phyloP scores from a whole-genome alignment of 2,113 vertebrate genomes.

The Rynchops niger region DNA sequence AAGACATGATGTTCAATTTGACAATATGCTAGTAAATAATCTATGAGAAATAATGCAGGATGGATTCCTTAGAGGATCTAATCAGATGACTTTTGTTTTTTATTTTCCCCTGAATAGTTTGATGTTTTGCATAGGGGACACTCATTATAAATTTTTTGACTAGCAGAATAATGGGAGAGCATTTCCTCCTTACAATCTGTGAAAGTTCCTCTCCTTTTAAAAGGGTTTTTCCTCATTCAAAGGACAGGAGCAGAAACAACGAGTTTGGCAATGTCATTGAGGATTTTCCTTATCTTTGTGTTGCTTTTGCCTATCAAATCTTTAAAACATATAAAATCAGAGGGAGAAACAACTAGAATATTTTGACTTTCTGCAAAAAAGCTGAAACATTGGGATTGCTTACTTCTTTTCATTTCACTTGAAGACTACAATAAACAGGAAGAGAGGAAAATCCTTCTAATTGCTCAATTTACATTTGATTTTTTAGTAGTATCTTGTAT shows the following conservation, averaged over 20 bases:
- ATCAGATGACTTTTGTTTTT: background rate
- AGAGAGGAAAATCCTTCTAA: background rate
- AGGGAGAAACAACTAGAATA: background rate
- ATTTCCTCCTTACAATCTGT: background rate
- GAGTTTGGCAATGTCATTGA: background rate
- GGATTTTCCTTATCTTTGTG: background rate
- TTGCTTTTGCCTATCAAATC: background rate
- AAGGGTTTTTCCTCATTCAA: background rate
- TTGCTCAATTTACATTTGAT: background rate
- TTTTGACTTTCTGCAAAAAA: background rate
- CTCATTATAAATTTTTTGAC: background rate
- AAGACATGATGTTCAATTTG: background rate
- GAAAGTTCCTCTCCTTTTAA: background rate
- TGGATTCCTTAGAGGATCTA: background rate
- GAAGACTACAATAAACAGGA: background rate
- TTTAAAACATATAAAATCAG: background rate
- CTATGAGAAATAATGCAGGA: background rate
- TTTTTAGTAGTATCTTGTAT: background rate
- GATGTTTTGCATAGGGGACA: background rate
- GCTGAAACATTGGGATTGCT: background rate
- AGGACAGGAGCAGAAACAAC: background rate
- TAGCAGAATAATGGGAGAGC: background rate
- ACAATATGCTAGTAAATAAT: background rate
- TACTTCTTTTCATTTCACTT: background rate
- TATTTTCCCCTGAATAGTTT: background rate